These are phyloP conservation scores for Anguilla pacifica DNA, from an alignment of 2,797 vertebrate genomes.

Conservation along the genomic window DNA sequence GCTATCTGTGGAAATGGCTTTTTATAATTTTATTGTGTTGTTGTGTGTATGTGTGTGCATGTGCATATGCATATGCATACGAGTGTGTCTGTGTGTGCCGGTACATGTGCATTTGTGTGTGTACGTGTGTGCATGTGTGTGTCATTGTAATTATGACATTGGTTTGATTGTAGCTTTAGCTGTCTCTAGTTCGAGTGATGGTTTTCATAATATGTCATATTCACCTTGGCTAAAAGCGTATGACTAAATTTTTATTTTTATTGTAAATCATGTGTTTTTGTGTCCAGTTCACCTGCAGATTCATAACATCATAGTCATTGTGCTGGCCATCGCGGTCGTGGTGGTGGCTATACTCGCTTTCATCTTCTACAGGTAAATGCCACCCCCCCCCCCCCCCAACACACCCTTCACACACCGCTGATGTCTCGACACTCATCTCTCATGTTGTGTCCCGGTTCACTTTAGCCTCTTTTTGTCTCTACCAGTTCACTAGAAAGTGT, in stretches of 20 bases:
- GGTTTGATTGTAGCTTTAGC: not conserved
- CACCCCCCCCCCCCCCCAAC: not conserved
- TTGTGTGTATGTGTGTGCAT: constrained; percentile 3
- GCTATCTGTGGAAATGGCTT: not conserved
- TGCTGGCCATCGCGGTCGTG: constrained; percentile 79
- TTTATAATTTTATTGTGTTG: not conserved
- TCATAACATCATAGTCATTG: constrained; percentile 81
- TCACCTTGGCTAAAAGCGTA: not conserved
- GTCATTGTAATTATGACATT: not conserved
- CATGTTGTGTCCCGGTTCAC: not conserved
- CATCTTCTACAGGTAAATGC: constrained; percentile 85
- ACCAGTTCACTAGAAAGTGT: not conserved
- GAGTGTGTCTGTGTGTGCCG: constrained; percentile 24
- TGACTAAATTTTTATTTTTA: not conserved
- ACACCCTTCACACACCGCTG: not conserved
- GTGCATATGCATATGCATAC: not conserved
- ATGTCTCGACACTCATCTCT: not conserved
- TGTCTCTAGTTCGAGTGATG: not conserved
- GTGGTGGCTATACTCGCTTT: constrained; percentile 83
- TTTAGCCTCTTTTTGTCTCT: not conserved
- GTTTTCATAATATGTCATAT: not conserved
- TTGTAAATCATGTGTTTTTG: not conserved
- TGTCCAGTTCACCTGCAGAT: constrained; percentile 46
- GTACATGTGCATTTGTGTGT: not conserved
- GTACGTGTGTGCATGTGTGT: constrained; percentile 21